These are phyloP conservation scores for Leptopilina drosophilae DNA, from an alignment of 2,888 invertebrate species.

Conservation along the genomic window DNA sequence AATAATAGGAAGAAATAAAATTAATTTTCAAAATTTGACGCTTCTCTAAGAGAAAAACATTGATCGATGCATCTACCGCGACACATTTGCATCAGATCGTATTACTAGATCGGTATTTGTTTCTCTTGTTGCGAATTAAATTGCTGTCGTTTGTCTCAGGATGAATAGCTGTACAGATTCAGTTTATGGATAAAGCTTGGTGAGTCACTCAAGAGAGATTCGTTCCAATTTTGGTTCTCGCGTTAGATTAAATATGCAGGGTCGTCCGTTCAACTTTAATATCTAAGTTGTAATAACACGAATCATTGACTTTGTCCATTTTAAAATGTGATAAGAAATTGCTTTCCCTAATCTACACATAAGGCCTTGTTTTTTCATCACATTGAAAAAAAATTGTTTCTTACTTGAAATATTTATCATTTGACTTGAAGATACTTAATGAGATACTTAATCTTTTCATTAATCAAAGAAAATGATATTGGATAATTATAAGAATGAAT, in stretches of 20 bases:
- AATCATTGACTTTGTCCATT: neutral
- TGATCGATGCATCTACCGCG: neutral
- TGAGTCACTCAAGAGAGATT: constrained; percentile 38
- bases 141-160: constrained; percentile 27
- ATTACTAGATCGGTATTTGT: neutral
- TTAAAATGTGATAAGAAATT: neutral
- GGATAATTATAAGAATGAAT: neutral
- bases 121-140: constrained; percentile 16
- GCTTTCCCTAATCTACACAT: neutral
- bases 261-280: constrained; percentile 31
- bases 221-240: constrained; percentile 17
- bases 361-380: too few relatives aligned
- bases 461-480: neutral
- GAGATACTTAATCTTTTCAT: neutral
- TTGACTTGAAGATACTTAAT: too few relatives aligned
- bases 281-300: neutral
- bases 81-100: constrained; percentile 3
- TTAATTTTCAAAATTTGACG: neutral
- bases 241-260: neutral
- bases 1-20: neutral
- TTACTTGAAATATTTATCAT: neutral
- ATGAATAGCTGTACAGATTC: constrained; percentile 34
- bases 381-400: neutral
- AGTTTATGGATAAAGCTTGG: constrained; percentile 52
- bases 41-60: neutral